Evolutionary conservation across 2,797 vertebrate species (phyloP).

Genomic region (Spinibarbus caldwelli): DNA sequence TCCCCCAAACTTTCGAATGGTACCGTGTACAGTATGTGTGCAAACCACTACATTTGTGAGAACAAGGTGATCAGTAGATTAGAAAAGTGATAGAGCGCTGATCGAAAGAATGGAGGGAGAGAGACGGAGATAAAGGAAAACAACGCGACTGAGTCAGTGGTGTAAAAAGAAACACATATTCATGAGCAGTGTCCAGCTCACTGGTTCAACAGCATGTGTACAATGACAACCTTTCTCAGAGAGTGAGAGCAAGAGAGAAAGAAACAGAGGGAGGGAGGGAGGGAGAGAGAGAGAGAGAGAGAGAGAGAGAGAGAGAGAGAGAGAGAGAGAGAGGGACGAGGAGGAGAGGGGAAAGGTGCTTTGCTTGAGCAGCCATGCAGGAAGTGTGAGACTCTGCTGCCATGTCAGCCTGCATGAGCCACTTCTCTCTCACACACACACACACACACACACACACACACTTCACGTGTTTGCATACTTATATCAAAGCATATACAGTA

Average conservation of each 20-base stretch:
- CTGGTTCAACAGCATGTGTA: slow-evolving; percentile 81
- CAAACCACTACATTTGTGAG: not conserved
- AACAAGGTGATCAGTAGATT: not conserved
- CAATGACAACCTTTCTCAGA: slow-evolving; percentile 79
- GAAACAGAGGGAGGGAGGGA: slow-evolving; percentile 69
- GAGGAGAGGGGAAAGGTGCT: slow-evolving; percentile 70
- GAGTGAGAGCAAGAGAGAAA: slow-evolving; percentile 63
- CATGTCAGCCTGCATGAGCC: slow-evolving; percentile 81
- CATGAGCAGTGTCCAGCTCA: slow-evolving; percentile 81
- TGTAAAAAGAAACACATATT: slow-evolving; percentile 75
- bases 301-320: slow-evolving; percentile 68
- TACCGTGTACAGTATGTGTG: slow-evolving; percentile 17
- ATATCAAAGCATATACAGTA: slow-evolving; percentile 25
- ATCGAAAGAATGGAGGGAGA: not conserved
- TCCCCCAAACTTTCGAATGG: slow-evolving; percentile 2
- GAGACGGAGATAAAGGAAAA: not conserved
- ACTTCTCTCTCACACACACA: slow-evolving; percentile 62
- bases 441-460: slow-evolving; percentile 53
- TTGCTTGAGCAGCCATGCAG: slow-evolving; percentile 85
- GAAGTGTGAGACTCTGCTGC: slow-evolving; percentile 83
- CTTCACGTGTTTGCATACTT: not conserved
- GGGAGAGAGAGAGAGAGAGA: slow-evolving; percentile 66
- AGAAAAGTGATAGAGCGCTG: not conserved
- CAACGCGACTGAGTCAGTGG: slow-evolving; percentile 39
- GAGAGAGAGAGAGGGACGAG: slow-evolving; percentile 59